Evolutionary conservation across 92 coral and sea anemone genomes (phyloP), one percentile per base, ranked within the genome.

Genomic region (Chrysogorgia sp.): DNA sequence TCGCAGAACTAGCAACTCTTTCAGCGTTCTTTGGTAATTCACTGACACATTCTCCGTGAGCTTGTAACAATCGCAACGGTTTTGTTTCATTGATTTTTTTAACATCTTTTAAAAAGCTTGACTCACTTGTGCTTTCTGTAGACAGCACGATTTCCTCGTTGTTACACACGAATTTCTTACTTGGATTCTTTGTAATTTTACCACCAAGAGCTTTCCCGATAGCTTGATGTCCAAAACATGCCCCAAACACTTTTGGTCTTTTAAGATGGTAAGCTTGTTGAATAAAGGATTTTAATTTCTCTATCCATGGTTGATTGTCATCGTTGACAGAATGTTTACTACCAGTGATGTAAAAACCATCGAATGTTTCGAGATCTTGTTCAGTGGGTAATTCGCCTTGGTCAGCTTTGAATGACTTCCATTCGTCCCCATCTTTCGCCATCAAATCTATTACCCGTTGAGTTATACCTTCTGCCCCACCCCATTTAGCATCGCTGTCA

Each of bases 161-260:
- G 50, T 78, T 80, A 12, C 84, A 66, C 34, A 83, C 84, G 67
- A 83, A 83, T 23, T 77, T 43, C n/a, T 64, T 47, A 40, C 87
- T 65, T 13, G 90, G 90, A 62, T 86, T 86, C 23, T 15, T 35
- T 1, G 71, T 50, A 4, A 86, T 88, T 52, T 58, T 10, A 21
- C 90, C 90, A 20, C 88, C 88, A 5, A 87, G 77, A 28, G 90
- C 90, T 12, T 50, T 70, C 0, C 76, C 83, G 0, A 87, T 77
- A 26, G 84, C 68, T 49, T 87, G 88, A 71, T 87, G 88, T 17
- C 90, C 90, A 35, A 77, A 83, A 61, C 90, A 87, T n/a, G 80
- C 74, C 1, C 90, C 90, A 10, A 77, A 79, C 13, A 87, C 63
- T 77, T 77, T 77, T 12, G 82, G 40, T 34, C 50, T 63, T 26